Evolutionary conservation across 2,797 vertebrate species (phyloP).

Genomic region (Ptychobarbus kaznakovi): DNA sequence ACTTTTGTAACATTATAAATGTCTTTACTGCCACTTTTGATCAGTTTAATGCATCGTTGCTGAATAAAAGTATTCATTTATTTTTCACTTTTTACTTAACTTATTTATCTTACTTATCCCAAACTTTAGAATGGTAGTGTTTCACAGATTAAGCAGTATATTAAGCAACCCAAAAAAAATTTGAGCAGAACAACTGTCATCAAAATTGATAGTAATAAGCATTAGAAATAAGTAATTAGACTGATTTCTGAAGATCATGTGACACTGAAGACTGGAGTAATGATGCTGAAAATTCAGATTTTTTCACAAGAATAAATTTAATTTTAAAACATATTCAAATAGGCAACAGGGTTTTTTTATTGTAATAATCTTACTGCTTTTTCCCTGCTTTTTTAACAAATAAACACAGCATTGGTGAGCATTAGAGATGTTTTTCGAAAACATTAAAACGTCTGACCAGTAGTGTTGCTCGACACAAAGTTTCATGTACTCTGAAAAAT

Average conservation of each 20-base stretch:
- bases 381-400: background rate
- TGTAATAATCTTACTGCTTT: background rate
- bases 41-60: too few species aligned
- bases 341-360: background rate
- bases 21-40: background rate
- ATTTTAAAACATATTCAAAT: background rate
- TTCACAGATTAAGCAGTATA: background rate
- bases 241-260: background rate
- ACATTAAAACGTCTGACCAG: background rate
- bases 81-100: too few species aligned
- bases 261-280: background rate
- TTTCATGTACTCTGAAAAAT: constrained; percentile 3
- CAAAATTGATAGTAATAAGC: background rate
- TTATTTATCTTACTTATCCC: background rate
- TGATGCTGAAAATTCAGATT: background rate
- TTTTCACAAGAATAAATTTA: background rate
- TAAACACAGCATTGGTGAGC: background rate
- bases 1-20: background rate
- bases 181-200: background rate
- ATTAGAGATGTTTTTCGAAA: background rate
- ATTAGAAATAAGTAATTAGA: background rate
- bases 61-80: background rate
- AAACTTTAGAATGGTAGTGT: background rate
- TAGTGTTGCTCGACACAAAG: background rate
- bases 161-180: background rate